Percentiles rank a stretch among this genome's conserved stretches.
These are phyloP conservation scores for Deroptyus accipitrinus DNA, from an alignment of 2,113 vertebrate species.

Conservation along the genomic window DNA sequence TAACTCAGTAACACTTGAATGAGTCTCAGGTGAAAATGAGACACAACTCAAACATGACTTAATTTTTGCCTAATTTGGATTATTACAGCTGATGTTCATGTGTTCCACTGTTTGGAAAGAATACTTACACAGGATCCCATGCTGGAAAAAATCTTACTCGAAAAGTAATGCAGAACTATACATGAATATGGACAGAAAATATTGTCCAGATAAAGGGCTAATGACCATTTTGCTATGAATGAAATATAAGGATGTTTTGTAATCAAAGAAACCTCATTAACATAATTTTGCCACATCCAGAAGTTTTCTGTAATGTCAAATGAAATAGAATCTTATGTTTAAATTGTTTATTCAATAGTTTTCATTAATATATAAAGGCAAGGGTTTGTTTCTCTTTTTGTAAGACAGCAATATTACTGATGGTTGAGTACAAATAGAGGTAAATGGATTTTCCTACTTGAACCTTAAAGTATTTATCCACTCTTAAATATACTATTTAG, in stretches of 20 bases:
- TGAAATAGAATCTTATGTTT: background rate
- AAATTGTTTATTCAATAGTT: background rate
- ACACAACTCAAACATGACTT: background rate
- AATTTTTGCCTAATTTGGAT: background rate
- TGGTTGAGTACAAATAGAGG: background rate
- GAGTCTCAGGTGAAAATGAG: background rate
- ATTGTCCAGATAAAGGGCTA: background rate
- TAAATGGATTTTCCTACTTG: background rate
- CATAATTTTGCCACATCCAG: background rate
- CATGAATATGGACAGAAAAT: background rate
- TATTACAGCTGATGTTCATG: background rate
- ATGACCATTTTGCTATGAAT: background rate
- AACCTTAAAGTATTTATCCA: background rate
- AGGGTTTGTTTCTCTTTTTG: background rate
- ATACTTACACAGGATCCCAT: background rate
- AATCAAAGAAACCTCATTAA: background rate
- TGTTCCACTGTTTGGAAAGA: background rate
- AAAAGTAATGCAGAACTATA: background rate
- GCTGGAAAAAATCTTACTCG: background rate
- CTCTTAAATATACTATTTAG: background rate
- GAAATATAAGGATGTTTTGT: background rate
- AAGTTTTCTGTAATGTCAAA: background rate
- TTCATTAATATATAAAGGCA: background rate
- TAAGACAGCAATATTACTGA: background rate
- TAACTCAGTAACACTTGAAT: background rate